Percentiles rank a stretch among this genome's conserved stretches.
Conservation (phyloP, 2,888 invertebrate species). For the Tineola bisselliella region DNA sequence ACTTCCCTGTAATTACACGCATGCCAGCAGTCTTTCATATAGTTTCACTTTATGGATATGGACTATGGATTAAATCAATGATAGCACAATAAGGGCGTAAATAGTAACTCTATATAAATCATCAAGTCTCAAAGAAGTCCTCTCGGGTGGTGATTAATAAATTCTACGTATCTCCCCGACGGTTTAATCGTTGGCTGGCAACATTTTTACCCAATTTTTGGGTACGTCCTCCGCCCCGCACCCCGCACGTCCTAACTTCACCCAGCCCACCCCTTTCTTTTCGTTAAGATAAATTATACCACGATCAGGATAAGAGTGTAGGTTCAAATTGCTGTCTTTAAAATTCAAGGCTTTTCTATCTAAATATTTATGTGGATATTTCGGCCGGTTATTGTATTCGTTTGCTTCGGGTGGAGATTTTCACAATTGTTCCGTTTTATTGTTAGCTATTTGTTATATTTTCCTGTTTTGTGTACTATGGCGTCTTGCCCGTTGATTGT, state of each 20-base stretch:
- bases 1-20: too few species aligned
- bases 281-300: constrained; percentile 68
- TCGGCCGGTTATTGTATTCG: constrained; percentile 14
- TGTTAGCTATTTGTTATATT: constrained; percentile 16
- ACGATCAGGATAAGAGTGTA: constrained; percentile 67
- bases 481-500: constrained; percentile 8
- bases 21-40: too few species aligned
- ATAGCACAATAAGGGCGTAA: too few species aligned
- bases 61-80: too few species aligned
- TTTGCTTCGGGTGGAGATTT: background rate
- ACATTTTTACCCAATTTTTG: constrained; percentile 70
- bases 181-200: constrained; percentile 67
- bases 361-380: constrained; percentile 54
- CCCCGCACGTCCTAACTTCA: constrained; percentile 25
- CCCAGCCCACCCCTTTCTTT: constrained; percentile 61
- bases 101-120: constrained; percentile 34
- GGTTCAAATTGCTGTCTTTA: constrained; percentile 68
- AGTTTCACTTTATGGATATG: too few species aligned
- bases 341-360: constrained; percentile 54
- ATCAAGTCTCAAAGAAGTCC: constrained; percentile 52
- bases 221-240: constrained; percentile 33
- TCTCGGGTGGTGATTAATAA: constrained; percentile 66
- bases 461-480: constrained; percentile 13
- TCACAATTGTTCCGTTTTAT: constrained; percentile 12
- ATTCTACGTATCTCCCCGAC: constrained; percentile 66